Evolutionary conservation across 2,888 invertebrate species (phyloP).

Genomic region (Scrobipalpa costella): DNA sequence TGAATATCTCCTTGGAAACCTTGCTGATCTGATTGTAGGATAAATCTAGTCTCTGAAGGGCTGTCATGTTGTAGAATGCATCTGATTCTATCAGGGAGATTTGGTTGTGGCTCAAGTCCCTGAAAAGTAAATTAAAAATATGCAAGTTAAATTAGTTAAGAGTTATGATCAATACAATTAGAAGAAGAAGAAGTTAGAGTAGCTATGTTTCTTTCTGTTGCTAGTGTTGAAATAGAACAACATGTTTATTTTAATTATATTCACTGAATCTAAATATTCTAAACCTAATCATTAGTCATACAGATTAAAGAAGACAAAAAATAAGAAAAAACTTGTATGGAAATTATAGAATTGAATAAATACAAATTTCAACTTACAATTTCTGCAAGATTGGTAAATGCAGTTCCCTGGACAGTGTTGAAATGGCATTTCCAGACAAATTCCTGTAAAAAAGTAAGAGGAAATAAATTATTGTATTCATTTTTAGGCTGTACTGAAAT

Average conservation of each 20-base stretch:
- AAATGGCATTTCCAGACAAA: constrained; percentile 84
- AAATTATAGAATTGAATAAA: neutral
- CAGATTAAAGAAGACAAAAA: neutral
- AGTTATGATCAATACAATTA: too few relatives aligned
- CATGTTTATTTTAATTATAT: too few relatives aligned
- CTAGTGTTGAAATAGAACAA: too few relatives aligned
- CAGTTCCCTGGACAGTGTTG: constrained; percentile 81
- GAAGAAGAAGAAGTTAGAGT: too few relatives aligned
- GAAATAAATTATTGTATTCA: neutral
- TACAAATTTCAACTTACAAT: constrained; percentile 79
- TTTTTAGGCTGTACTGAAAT: neutral
- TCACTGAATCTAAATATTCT: too few relatives aligned
- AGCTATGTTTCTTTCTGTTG: too few relatives aligned
- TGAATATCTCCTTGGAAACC: constrained; percentile 86
- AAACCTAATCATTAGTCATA: too few relatives aligned
- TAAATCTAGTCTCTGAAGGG: constrained; percentile 85
- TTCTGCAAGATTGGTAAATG: constrained; percentile 85
- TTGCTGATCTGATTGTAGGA: constrained; percentile 86
- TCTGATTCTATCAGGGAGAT: constrained; percentile 86
- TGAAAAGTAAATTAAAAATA: constrained; percentile 47
- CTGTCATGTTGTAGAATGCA: constrained; percentile 87
- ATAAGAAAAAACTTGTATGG: neutral
- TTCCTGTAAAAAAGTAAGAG: constrained; percentile 76
- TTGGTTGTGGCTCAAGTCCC: constrained; percentile 90
- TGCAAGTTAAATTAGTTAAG: neutral